A percentile compares a stretch with the other conserved stretches of the same genome.
These are phyloP conservation scores for Trachurus trachurus DNA, from an alignment of 2,797 vertebrate species.

Conservation along the genomic window DNA sequence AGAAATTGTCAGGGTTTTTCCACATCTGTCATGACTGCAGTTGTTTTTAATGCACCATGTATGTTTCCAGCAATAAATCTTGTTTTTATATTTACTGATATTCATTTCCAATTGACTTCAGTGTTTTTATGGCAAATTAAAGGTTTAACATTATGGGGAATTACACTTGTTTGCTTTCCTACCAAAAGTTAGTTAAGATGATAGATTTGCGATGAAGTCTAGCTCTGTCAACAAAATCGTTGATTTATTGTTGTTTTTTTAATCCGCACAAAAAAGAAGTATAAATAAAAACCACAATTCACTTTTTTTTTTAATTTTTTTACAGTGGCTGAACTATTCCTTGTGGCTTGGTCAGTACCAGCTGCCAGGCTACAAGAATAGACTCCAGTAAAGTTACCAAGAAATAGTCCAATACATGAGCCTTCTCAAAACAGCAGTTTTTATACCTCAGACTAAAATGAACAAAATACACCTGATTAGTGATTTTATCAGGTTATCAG, in stretches of 20 bases:
- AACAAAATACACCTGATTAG: too few relatives aligned
- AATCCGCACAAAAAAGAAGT: not conserved
- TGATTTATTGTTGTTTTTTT: not conserved
- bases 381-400: too few relatives aligned
- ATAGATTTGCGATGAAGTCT: not conserved
- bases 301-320: too few relatives aligned
- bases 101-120: slow-evolving; percentile 27
- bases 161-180: not conserved
- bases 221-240: not conserved
- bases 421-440: too few relatives aligned
- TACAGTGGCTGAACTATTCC: too few relatives aligned
- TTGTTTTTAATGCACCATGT: slow-evolving; percentile 61
- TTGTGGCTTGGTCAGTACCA: too few relatives aligned
- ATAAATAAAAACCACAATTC: too few relatives aligned
- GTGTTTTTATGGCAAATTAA: slow-evolving; percentile 6
- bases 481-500: too few relatives aligned
- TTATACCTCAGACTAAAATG: too few relatives aligned
- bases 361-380: too few relatives aligned
- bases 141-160: not conserved
- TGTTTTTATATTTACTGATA: slow-evolving; percentile 68
- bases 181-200: not conserved
- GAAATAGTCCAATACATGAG: too few relatives aligned
- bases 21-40: slow-evolving; percentile 44
- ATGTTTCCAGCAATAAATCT: slow-evolving; percentile 78
- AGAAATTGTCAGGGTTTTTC: slow-evolving; percentile 25